These are phyloP conservation scores for Gallinago jamesoni DNA, from an alignment of 2,113 vertebrate genomes.

Conservation along the genomic window DNA sequence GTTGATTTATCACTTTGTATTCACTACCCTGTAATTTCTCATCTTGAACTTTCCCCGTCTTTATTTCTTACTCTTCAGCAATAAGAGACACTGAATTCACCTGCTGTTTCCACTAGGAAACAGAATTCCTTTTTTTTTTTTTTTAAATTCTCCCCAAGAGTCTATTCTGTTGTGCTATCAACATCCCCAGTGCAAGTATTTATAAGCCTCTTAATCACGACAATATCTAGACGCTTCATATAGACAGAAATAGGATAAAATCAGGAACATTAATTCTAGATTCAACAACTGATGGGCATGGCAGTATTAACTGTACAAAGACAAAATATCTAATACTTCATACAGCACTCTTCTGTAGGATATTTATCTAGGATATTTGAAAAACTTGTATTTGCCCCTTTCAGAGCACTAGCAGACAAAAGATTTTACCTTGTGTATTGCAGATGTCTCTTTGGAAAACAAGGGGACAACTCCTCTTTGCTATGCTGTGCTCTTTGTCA, in stretches of 20 bases:
- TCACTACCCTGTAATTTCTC: conserved; percentile 47
- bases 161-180: not conserved
- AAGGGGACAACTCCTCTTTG: not conserved
- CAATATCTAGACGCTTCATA: not conserved
- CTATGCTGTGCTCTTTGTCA: not conserved
- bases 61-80: not conserved
- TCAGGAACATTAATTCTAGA: not conserved
- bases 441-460: not conserved
- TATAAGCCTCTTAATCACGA: not conserved
- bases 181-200: not conserved
- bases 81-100: conserved; percentile 5
- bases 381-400: not conserved
- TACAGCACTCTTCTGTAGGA: not conserved
- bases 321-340: not conserved
- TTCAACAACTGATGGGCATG: not conserved
- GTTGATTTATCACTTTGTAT: conserved; percentile 38
- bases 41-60: not conserved
- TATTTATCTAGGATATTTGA: not conserved
- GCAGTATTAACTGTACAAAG: not conserved
- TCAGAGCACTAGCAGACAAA: not conserved
- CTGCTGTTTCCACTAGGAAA: not conserved
- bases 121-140: not conserved
- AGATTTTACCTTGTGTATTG: not conserved
- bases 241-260: not conserved
- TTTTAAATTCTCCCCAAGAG: not conserved